These are phyloP conservation scores for Gobius niger DNA, from an alignment of 2,113 vertebrate species.

Conservation along the genomic window DNA sequence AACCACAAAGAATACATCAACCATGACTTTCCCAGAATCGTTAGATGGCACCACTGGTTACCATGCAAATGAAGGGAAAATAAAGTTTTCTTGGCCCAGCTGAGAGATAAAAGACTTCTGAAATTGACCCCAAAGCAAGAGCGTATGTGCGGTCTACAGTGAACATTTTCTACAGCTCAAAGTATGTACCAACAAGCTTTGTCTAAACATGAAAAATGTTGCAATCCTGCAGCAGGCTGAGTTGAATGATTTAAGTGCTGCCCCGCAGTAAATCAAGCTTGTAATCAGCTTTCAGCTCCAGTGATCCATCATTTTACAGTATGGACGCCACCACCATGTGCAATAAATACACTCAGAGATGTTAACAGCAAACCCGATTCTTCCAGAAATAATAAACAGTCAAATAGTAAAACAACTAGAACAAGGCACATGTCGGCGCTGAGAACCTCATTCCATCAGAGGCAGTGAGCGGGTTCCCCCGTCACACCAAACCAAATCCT, in stretches of 20 bases:
- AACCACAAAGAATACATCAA: neutral
- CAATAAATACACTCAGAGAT: conserved; percentile 94
- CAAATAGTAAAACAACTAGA: conserved; percentile 63
- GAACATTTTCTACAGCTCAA: conserved; percentile 57
- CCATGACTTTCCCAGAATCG: neutral
- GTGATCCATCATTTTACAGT: conserved; percentile 96
- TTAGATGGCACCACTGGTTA: neutral
- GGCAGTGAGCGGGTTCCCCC: conserved; percentile 65
- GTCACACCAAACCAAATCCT: conserved; percentile 62
- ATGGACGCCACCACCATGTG: conserved; percentile 90
- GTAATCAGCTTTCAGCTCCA: conserved; percentile 99
- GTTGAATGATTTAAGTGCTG: conserved; percentile 99
- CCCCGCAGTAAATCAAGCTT: conserved; percentile 99
- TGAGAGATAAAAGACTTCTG: neutral
- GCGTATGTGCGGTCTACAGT: conserved; percentile 30
- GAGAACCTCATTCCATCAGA: conserved; percentile 69
- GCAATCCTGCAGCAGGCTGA: conserved; percentile 94
- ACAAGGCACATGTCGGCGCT: conserved; percentile 66
- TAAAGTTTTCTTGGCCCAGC: no score
- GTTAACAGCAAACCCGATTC: conserved; percentile 91
- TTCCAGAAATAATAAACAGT: conserved; percentile 92
- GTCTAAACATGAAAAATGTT: conserved; percentile 93
- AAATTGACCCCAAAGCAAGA: conserved; percentile 26
- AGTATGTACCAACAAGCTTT: conserved; percentile 89
- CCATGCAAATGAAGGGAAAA: neutral